Percentiles rank a stretch among this genome's conserved stretches.
Evolutionary conservation across 2,113 vertebrate species (phyloP).

Genomic region (Cnemophilus loriae): DNA sequence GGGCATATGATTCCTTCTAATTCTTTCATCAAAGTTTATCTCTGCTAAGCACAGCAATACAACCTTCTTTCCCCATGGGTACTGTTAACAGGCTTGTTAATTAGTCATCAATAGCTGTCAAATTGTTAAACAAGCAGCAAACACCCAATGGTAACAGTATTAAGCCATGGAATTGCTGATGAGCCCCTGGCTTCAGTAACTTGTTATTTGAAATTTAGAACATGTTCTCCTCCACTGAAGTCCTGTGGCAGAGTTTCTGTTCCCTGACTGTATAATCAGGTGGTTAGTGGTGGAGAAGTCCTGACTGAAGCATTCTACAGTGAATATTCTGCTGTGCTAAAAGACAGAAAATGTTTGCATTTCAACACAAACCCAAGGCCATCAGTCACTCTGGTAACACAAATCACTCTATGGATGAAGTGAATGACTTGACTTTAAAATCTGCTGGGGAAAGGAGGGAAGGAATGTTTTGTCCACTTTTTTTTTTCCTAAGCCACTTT

Average conservation of each 20-base stretch:
- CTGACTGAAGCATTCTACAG: constrained; percentile 9
- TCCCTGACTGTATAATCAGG: constrained; percentile 25
- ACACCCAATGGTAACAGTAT: background rate
- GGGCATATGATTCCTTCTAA: background rate
- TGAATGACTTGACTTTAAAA: background rate
- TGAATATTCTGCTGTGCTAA: background rate
- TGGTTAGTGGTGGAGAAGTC: background rate
- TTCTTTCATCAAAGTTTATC: background rate
- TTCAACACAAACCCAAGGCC: background rate
- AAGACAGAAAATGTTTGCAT: background rate
- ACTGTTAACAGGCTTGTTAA: background rate
- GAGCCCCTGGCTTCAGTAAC: background rate
- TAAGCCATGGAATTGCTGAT: constrained; percentile 1
- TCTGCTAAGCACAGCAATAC: background rate
- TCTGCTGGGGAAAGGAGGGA: background rate
- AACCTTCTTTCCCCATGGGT: background rate
- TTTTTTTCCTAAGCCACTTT: background rate
- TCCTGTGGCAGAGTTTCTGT: background rate
- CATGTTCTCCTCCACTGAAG: background rate
- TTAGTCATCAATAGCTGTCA: constrained; percentile 20
- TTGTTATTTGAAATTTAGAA: constrained; percentile 27
- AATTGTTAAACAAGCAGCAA: background rate
- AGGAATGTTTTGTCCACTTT: background rate
- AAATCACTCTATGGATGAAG: background rate
- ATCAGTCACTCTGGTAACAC: background rate